These are phyloP conservation scores for Drosophila glabriapex DNA, from an alignment of 2,888 invertebrate species.

Conservation along the genomic window DNA sequence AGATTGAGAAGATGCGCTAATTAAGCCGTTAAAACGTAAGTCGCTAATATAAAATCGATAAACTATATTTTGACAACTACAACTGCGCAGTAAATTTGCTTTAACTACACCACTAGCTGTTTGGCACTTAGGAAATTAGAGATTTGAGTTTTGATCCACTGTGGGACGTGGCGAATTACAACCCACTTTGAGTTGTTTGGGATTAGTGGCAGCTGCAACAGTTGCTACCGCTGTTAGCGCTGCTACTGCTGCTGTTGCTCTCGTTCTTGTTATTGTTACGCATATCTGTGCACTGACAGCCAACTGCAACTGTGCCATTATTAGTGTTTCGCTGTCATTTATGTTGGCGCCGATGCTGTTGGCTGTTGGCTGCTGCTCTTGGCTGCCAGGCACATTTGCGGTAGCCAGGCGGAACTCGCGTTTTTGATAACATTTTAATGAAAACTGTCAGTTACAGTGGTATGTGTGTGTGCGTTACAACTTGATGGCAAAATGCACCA, in stretches of 20 bases:
- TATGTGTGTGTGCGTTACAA: conserved; percentile 23
- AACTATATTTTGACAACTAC: neutral
- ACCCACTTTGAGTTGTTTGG: conserved; percentile 45
- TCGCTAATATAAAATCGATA: neutral
- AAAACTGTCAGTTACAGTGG: conserved; percentile 81
- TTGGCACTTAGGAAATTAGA: neutral
- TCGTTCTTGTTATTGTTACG: neutral
- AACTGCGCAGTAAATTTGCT: neutral
- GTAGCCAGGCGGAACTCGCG: conserved; percentile 64
- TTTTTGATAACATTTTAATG: conserved; percentile 83
- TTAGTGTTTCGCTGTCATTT: conserved; percentile 70
- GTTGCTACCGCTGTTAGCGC: conserved; percentile 21
- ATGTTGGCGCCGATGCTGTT: conserved; percentile 26
- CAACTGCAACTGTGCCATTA: conserved; percentile 45
- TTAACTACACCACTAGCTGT: neutral
- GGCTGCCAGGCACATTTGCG: conserved; percentile 66
- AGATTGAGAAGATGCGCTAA: neutral
- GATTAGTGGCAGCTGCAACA: conserved; percentile 61
- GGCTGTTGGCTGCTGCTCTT: conserved; percentile 10
- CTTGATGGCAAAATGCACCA: conserved; percentile 44
- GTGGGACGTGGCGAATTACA: conserved; percentile 1
- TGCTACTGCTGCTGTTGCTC: conserved; percentile 14
- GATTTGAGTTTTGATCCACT: neutral
- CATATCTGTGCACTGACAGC: conserved; percentile 27
- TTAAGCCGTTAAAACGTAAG: neutral